These are phyloP conservation scores for Cryptotermes secundus DNA, from an alignment of 1,140 invertebrate genomes.

Conservation along the genomic window DNA sequence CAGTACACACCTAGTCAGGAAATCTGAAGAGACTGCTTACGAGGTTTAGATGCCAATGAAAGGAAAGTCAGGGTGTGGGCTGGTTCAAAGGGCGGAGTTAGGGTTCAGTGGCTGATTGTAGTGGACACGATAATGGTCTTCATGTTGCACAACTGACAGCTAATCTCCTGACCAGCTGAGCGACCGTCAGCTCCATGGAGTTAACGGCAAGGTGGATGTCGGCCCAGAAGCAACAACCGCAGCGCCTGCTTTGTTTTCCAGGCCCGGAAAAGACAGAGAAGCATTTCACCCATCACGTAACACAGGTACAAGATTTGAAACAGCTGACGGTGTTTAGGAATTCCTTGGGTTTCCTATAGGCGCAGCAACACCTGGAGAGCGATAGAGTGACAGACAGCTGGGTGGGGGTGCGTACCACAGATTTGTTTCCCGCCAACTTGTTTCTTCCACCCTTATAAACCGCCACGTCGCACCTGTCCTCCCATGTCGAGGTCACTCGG, in stretches of 20 bases:
- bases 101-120: no score
- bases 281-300: neutral
- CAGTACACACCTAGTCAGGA: no score
- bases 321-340: neutral
- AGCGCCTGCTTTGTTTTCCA: neutral
- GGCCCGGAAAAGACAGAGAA: neutral
- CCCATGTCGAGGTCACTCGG: neutral
- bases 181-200: no score
- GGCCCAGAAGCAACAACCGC: no score
- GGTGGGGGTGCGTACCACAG: neutral
- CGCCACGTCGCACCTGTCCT: slow-evolving; percentile 2
- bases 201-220: no score
- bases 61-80: no score
- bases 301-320: neutral
- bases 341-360: slow-evolving; percentile 11
- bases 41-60: no score
- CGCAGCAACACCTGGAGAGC: neutral
- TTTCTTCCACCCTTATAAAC: neutral
- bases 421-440: slow-evolving; percentile 10
- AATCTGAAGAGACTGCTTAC: no score
- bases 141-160: no score
- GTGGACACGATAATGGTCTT: no score
- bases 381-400: neutral
- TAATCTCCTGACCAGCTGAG: no score
- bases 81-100: no score